Base-by-base conservation (phyloP, 2,797 vertebrate species). In the Onychomys leucogaster region DNA sequence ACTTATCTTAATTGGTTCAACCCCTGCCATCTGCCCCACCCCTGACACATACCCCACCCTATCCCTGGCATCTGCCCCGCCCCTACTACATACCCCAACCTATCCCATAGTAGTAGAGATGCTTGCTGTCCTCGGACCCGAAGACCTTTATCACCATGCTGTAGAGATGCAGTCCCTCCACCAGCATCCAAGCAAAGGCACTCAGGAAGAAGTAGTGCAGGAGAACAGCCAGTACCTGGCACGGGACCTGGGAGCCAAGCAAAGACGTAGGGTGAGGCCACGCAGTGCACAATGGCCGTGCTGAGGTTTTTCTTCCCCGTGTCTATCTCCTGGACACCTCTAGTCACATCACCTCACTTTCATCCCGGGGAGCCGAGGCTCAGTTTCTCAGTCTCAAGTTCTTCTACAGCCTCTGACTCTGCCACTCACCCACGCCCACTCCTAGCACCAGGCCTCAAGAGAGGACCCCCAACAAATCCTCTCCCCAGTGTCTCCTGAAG, bases 141-240 rank as follows among this genome's bases (percentile, higher is more conserved):
- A 99, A 99, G 96, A 99, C 99, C 98, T 99, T 99, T 98, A 99
- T 98, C 97, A 99, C 99, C 99, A 99, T 99, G 86, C 99, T 99
- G 99, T 99, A 99, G 59, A 99, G 99, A 97, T 99, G 99, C 94
- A 99, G 99, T 46, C 99, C 99, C 98, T 99, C 99, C 97, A 99
- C 99, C 98, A 99, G 98, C 99, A 99, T 99, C 99, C 99, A 99
- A 0, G 99, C 99, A 61, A 99, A 99, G 0, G 99, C 99, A 63
- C 99, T 99, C 98, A 99, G 98, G 98, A 99, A 99, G 99, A 99
- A 99, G 99, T 99, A 99, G 97, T 99, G 99, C 34, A 99, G 99
- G 34, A 99, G 99, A 94, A 99, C 94, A 0, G 99, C 99, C 99
- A 99, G 98, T 71, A 99, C 98, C 97, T 99, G 99, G 98, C 99